Conservation (phyloP, 92 coral and sea anemone species). For the Porites rus region DNA sequence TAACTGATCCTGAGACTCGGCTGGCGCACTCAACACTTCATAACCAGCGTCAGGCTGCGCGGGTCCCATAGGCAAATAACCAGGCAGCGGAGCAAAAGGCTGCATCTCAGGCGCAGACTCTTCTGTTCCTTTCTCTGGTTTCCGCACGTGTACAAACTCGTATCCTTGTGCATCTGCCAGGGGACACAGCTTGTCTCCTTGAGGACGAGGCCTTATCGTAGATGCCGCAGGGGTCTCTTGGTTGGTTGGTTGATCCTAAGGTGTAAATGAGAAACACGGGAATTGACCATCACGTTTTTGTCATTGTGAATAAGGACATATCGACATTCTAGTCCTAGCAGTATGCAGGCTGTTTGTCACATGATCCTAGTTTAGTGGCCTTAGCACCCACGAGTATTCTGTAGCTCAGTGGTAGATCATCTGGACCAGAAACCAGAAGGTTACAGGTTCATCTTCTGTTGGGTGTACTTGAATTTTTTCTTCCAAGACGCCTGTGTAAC, state of each 20-base stretch:
- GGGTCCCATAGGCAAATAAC: slow-evolving; percentile 81
- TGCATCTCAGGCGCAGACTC: slow-evolving; percentile 63
- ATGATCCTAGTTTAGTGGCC: no score
- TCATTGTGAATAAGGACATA: no score
- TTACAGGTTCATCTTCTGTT: no score
- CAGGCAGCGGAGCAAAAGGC: slow-evolving; percentile 75
- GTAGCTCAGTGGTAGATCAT: no score
- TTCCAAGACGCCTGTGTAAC: no score
- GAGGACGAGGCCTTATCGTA: neutral
- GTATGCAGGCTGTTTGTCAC: no score
- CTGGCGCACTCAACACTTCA: slow-evolving; percentile 46
- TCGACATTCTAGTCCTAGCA: no score
- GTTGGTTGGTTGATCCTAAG: neutral
- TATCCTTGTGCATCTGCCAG: slow-evolving; percentile 39
- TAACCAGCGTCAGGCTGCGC: slow-evolving; percentile 42
- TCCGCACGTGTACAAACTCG: slow-evolving; percentile 49
- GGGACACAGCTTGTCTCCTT: slow-evolving; percentile 46
- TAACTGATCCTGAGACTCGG: slow-evolving; percentile 13
- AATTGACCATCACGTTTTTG: no score
- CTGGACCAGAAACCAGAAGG: no score
- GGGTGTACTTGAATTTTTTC: no score
- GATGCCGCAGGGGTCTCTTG: neutral
- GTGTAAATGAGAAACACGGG: neutral
- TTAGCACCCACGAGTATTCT: no score
- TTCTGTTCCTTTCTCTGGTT: slow-evolving; percentile 3